A percentile compares a stretch with the other conserved stretches of the same genome.
Conservation (phyloP, 2,888 invertebrate genomes). For the Campaea margaritaria region DNA sequence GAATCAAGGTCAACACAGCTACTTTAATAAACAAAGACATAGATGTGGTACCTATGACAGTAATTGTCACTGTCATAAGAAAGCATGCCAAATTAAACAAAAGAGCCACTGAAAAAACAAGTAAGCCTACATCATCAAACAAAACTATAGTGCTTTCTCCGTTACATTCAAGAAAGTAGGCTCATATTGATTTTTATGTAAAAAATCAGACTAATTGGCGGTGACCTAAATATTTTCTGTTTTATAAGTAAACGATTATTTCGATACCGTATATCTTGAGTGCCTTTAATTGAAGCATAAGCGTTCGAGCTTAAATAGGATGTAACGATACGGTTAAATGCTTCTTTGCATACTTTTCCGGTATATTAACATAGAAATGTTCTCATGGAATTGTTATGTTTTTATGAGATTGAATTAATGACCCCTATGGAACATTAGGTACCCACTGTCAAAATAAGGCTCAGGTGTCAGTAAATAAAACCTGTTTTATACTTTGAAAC, state of each 20-base stretch:
- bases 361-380: slow-evolving; percentile 7
- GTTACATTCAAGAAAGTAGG: slow-evolving; percentile 29
- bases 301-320: slow-evolving; percentile 4
- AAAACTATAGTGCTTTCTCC: slow-evolving; percentile 32
- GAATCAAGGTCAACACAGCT: slow-evolving; percentile 38
- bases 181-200: slow-evolving; percentile 11
- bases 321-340: slow-evolving; percentile 18
- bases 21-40: slow-evolving; percentile 35
- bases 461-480: too few species aligned
- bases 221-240: slow-evolving; percentile 22
- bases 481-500: too few species aligned
- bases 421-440: neutral
- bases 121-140: neutral
- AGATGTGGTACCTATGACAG: slow-evolving; percentile 25
- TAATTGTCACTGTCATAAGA: slow-evolving; percentile 13
- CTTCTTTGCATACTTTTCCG: slow-evolving; percentile 17
- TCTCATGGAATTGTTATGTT: slow-evolving; percentile 3
- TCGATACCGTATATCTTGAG: slow-evolving; percentile 28
- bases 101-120: slow-evolving; percentile 4
- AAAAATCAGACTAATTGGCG: slow-evolving; percentile 32
- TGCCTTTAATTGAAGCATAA: slow-evolving; percentile 25
- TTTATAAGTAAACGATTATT: slow-evolving; percentile 22
- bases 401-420: neutral
- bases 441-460: too few species aligned
- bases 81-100: slow-evolving; percentile 14